A percentile compares a stretch with the other conserved stretches of the same genome.
Evolutionary conservation across 2,113 vertebrate genomes (phyloP).

Genomic region (Gallinago undulata): DNA sequence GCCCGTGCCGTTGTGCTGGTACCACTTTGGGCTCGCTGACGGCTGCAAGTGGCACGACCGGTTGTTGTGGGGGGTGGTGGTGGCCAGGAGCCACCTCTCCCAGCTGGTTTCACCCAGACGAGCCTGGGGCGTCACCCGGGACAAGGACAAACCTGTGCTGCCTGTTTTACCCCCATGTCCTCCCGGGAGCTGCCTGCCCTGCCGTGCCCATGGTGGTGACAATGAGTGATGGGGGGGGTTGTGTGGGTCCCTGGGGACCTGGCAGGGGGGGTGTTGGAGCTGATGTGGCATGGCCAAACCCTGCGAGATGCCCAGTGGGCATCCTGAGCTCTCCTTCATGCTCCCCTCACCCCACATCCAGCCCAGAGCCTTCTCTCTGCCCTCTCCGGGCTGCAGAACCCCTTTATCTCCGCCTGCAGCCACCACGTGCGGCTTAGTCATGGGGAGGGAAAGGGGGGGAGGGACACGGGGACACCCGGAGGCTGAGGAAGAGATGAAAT

Average conservation of each 20-base stretch:
- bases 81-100: not conserved
- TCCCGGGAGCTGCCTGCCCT: accelerated
- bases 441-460: not conserved
- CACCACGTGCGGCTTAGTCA: not conserved
- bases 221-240: not conserved
- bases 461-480: not conserved
- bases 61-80: not conserved
- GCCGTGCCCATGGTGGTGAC: accelerated
- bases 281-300: not conserved
- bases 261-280: not conserved
- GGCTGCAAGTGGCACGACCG: accelerated
- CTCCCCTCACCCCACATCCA: accelerated
- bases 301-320: not conserved
- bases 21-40: not conserved
- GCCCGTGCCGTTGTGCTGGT: not conserved
- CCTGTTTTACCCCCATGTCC: not conserved
- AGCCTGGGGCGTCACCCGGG: accelerated
- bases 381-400: not conserved
- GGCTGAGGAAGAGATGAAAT: not conserved
- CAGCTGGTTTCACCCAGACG: not conserved
- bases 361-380: not conserved
- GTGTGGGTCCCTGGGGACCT: no score
- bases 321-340: not conserved
- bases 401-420: not conserved
- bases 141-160: not conserved